phyloP scores from a whole-genome alignment of 2,797 vertebrate species.

The Paratrypauchen microcephalus region DNA sequence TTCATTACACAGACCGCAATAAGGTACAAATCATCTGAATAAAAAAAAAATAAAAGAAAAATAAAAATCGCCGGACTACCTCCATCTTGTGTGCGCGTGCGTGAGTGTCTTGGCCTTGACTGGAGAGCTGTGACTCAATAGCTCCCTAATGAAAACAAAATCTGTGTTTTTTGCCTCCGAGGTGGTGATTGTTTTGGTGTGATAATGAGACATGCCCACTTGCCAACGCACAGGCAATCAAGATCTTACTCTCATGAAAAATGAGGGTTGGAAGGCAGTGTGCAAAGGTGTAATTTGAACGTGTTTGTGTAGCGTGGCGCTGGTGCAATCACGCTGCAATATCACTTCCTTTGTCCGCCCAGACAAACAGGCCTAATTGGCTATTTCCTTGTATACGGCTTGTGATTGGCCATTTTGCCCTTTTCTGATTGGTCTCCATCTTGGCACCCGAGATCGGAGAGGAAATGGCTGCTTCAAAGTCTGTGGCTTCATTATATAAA shows the following conservation, averaged over 20 bases:
- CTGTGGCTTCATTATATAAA: constrained; percentile 18
- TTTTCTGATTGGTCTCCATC: constrained; percentile 66
- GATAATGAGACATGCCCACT: constrained; percentile 67
- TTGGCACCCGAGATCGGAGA: constrained; percentile 41
- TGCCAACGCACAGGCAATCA: constrained; percentile 64
- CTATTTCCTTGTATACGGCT: constrained; percentile 59
- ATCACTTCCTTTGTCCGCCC: constrained; percentile 70
- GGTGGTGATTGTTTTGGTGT: constrained; percentile 71
- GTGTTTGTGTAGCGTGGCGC: constrained; percentile 60
- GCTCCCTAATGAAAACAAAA: constrained; percentile 75
- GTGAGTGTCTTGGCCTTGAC: constrained; percentile 55
- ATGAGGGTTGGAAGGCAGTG: constrained; percentile 72
- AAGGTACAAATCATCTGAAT: constrained; percentile 78
- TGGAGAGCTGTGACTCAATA: constrained; percentile 67
- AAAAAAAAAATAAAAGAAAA: constrained; percentile 34
- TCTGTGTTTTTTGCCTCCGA: constrained; percentile 59
- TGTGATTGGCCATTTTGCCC: constrained; percentile 69
- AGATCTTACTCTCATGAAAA: constrained; percentile 63
- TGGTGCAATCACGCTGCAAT: constrained; percentile 74
- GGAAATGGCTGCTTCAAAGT: constrained; percentile 44
- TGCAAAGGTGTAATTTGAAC: constrained; percentile 66
- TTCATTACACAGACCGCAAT: constrained; percentile 79
- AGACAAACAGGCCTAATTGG: constrained; percentile 75
- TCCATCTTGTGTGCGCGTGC: constrained; percentile 19
- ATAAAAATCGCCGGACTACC: constrained; percentile 53